phyloP scores from a whole-genome alignment of 2,888 invertebrate genomes.

The Sphaerophoria taeniata region DNA sequence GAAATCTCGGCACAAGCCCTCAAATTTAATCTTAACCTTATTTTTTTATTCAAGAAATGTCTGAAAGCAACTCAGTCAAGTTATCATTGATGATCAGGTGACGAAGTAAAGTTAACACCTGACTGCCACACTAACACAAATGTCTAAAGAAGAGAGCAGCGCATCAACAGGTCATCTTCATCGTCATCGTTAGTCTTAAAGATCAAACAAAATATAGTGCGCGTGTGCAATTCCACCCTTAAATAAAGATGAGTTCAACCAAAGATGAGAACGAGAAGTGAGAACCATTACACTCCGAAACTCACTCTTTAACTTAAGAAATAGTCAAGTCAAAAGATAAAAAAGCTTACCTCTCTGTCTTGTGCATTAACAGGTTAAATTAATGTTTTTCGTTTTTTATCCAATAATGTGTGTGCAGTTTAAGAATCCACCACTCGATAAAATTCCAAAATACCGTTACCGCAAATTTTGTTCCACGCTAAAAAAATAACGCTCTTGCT shows the following conservation, averaged over 20 bases:
- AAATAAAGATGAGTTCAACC: background rate
- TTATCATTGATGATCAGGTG: slow-evolving; percentile 14
- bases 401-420: slow-evolving; percentile 39
- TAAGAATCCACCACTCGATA: slow-evolving; percentile 28
- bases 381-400: slow-evolving; percentile 28
- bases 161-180: slow-evolving; percentile 18
- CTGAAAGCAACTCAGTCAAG: no score
- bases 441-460: slow-evolving; percentile 60
- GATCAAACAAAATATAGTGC: background rate
- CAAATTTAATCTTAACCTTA: no score
- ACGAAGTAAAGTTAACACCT: background rate
- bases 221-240: background rate
- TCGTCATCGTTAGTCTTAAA: background rate
- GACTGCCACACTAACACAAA: background rate
- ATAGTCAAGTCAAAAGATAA: background rate
- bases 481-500: slow-evolving; percentile 15
- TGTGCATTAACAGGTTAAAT: slow-evolving; percentile 22
- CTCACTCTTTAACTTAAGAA: background rate
- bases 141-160: background rate
- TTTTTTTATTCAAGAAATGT: no score
- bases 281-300: no score
- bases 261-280: background rate
- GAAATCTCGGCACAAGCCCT: no score
- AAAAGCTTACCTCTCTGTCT: background rate
- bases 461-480: slow-evolving; percentile 19